Conservation (phyloP, 2,888 invertebrate species). For the Apotomis betuletana region DNA sequence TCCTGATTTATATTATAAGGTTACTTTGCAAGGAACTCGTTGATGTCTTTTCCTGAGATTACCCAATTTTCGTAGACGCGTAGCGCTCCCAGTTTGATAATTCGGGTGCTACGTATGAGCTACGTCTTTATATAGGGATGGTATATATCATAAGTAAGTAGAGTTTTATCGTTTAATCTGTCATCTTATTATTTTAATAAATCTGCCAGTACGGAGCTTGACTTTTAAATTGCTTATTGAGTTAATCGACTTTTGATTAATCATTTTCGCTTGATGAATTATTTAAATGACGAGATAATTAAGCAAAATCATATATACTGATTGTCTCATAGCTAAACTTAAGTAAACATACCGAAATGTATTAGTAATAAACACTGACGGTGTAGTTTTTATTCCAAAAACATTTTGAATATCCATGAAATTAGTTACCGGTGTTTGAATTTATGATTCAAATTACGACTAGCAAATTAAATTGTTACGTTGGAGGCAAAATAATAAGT, state of each 20-base stretch:
- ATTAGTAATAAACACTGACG: neutral
- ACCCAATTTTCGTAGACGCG: constrained; percentile 19
- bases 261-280: constrained; percentile 21
- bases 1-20: constrained; percentile 18
- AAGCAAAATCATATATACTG: constrained; percentile 15
- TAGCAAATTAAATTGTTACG: neutral
- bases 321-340: constrained; percentile 6
- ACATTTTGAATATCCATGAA: neutral
- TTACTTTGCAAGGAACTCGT: constrained; percentile 22
- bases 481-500: neutral
- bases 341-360: constrained; percentile 6
- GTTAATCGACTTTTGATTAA: constrained; percentile 19
- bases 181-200: neutral
- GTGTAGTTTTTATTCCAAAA: neutral
- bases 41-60: constrained; percentile 27
- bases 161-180: neutral
- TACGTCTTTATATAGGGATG: neutral
- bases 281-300: constrained; percentile 31
- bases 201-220: neutral
- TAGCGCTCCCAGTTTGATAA: neutral
- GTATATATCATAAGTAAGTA: neutral
- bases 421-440: neutral
- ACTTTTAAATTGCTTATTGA: neutral
- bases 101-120: constrained; percentile 13
- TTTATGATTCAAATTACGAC: neutral